Base-by-base conservation (phyloP, 2,888 invertebrate genomes). In the Agrotis exclamationis region DNA sequence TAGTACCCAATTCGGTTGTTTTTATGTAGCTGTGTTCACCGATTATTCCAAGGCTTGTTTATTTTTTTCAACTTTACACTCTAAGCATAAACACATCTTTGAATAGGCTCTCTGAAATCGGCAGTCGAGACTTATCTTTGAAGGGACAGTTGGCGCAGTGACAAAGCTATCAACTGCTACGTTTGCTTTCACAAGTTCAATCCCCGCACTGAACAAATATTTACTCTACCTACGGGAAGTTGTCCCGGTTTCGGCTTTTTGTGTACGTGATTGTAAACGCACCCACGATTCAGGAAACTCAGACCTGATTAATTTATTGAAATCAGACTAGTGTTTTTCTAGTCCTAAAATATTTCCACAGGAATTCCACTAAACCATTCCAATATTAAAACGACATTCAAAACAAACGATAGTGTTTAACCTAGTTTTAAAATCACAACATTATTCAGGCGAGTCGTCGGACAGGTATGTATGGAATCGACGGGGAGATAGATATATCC, bases 401-500 rank as follows among this genome's bases (percentile, higher is more conserved):
- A 78, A 80, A 76, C 66, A 84, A 80, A 80, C 76, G 72, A 68
- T 51, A 57, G 63, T 77, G 77, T 84, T 82, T 85, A 85, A 75
- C 85, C 86, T 74, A 85, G 70, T 84, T 85, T 85, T 85, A 85
- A 85, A 85, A 85, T 82, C 73, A 53, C 76, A 72, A 83, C 86
- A 85, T 86, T 82, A 86, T 85, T 80, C 79, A 80, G 78, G 64
- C 59, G 47, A 74, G 48, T 72, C 33, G 71, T 68, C 63, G 68
- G 79, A 84, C 86, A 82, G 82, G 85, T 87, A 84, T 85, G 87
- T 84, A 85, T 82, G 86, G 86, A 85, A 88, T 87, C 84, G 87
- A 84, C 80, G 73, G 45, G 33, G 78, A 88, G 87, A 90, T 89
- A 88, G 89, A 91, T 90, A 88, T 87, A 81, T 83, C 69, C 84